phyloP scores from a whole-genome alignment of 2,797 vertebrate genomes.

The Tiaroga cobitis region DNA sequence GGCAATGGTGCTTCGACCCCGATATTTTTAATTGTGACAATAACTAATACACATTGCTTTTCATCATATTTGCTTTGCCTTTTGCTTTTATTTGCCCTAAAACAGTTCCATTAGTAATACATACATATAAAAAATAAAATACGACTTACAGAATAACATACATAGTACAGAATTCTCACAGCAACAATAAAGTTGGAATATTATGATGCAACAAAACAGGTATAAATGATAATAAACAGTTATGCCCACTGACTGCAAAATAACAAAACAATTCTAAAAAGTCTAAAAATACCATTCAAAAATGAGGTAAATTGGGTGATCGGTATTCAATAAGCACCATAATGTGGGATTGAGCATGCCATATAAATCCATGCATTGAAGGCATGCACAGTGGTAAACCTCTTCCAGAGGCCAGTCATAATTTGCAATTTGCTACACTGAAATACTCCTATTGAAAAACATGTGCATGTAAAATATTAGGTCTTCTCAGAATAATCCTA shows the following conservation, averaged over 20 bases:
- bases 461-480: constrained; percentile 6
- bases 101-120: constrained; percentile 5
- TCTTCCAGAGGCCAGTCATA: constrained; percentile 25
- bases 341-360: constrained; percentile 39
- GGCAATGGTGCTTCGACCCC: background rate
- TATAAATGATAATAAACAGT: constrained; percentile 27
- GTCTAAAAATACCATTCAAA: constrained; percentile 39
- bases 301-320: constrained; percentile 49
- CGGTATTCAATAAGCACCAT: constrained; percentile 53
- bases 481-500: background rate
- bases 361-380: constrained; percentile 26
- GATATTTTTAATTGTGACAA: background rate
- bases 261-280: constrained; percentile 26
- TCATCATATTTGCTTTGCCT: background rate
- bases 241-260: constrained; percentile 17
- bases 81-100: constrained; percentile 17
- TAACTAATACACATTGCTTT: background rate
- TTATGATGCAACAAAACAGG: constrained; percentile 14
- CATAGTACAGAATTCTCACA: constrained; percentile 20
- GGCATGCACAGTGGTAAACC: constrained; percentile 39
- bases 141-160: constrained; percentile 22
- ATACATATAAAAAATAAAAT: constrained; percentile 16
- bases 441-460: background rate
- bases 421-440: background rate
- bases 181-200: background rate